Percentiles rank a stretch among this genome's conserved stretches.
phyloP scores from a whole-genome alignment of 2,113 vertebrate species.

The Charadrius vociferus region DNA sequence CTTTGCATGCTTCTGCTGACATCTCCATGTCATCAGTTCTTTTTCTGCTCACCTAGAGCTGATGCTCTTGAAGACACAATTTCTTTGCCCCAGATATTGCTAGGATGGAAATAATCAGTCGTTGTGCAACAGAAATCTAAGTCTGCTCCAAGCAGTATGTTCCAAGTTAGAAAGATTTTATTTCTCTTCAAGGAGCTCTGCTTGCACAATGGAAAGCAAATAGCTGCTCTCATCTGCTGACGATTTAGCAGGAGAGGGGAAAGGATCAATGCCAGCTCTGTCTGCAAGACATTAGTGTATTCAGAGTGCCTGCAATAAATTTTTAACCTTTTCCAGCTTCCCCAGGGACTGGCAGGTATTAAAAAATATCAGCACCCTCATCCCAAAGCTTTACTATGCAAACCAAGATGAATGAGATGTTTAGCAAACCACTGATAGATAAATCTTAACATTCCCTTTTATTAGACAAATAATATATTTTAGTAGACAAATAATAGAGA shows the following conservation, averaged over 20 bases:
- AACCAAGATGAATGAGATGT: slow-evolving; percentile 5
- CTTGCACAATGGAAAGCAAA: not conserved
- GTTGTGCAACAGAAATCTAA: not conserved
- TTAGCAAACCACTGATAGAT: not conserved
- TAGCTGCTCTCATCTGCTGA: not conserved
- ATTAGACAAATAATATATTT: not conserved
- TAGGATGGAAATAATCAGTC: not conserved
- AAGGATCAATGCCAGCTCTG: slow-evolving; percentile 12
- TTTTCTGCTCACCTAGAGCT: not conserved
- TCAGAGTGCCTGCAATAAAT: slow-evolving; percentile 14
- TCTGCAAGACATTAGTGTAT: not conserved
- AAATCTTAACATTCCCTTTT: not conserved
- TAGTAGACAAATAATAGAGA: not conserved
- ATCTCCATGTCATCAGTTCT: not conserved
- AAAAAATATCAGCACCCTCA: not conserved
- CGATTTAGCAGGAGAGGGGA: not conserved
- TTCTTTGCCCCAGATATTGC: slow-evolving; percentile 26
- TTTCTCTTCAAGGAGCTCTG: not conserved
- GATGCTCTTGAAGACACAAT: not conserved
- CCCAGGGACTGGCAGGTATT: not conserved
- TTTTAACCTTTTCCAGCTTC: slow-evolving; percentile 6
- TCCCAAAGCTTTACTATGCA: not conserved
- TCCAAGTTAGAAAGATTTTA: slow-evolving; percentile 26
- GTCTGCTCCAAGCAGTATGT: not conserved
- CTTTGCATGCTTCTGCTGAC: not conserved